Percentiles rank a stretch among this genome's conserved stretches.
Evolutionary conservation across 2,113 vertebrate genomes (phyloP).

Genomic region (Grallaria varia): DNA sequence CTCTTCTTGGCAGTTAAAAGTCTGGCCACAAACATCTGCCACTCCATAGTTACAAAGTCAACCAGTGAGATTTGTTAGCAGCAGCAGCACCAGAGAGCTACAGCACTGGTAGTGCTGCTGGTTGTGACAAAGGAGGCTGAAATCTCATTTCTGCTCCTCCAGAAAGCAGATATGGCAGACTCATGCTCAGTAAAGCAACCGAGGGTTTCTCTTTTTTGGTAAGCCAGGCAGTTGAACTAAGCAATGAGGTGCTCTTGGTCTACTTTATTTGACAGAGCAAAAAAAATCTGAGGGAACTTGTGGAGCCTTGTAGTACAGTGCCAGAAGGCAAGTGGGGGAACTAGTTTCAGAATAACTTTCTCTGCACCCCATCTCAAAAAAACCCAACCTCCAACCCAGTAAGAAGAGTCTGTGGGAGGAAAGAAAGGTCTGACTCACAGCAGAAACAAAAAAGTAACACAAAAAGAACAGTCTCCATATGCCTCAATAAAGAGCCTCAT

Average conservation of each 20-base stretch:
- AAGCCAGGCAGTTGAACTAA: background rate
- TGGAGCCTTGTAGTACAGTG: background rate
- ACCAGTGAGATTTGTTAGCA: background rate
- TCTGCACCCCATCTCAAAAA: background rate
- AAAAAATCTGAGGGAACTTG: background rate
- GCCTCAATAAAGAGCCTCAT: background rate
- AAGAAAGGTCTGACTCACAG: conserved; percentile 25
- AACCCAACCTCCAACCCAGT: background rate
- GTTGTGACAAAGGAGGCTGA: background rate
- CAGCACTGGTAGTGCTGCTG: background rate
- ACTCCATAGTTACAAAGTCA: background rate
- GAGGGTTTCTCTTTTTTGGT: background rate
- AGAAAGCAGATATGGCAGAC: background rate
- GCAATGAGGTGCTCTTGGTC: background rate
- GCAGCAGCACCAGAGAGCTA: no score
- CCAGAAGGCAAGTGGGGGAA: background rate
- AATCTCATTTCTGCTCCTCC: background rate
- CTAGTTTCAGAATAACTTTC: background rate
- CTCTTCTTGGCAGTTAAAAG: background rate
- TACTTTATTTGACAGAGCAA: background rate
- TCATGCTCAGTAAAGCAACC: background rate
- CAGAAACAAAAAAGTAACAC: conserved; percentile 9
- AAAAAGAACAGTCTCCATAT: conserved; percentile 5
- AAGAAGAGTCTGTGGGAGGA: conserved; percentile 3
- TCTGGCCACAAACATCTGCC: background rate